Percentiles rank a stretch among this genome's conserved stretches.
Conservation (phyloP, 1,140 invertebrate genomes). For the Drosophila takahashii region DNA sequence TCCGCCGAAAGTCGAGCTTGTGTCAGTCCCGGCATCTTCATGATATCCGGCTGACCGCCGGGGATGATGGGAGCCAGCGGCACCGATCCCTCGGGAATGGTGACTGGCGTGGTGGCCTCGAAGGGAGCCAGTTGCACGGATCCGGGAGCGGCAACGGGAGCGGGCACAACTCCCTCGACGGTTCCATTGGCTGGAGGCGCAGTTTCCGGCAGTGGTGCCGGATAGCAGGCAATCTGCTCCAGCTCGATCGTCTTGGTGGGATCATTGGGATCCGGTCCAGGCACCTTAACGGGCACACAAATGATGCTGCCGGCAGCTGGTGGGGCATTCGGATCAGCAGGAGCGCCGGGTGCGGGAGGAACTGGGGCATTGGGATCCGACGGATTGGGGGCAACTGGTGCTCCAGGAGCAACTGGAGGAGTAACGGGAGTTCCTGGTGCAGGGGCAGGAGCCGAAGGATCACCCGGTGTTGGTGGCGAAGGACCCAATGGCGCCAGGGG, state of each 20-base stretch:
- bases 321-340: constrained; percentile 54
- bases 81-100: constrained; percentile 85
- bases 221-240: constrained; percentile 80
- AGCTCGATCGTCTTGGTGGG: constrained; percentile 77
- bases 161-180: neutral
- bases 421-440: constrained; percentile 46
- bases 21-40: constrained; percentile 75
- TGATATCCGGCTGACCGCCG: constrained; percentile 80
- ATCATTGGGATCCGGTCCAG: constrained; percentile 75
- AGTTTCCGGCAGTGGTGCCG: constrained; percentile 69
- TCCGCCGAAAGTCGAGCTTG: constrained; percentile 63
- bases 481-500: constrained; percentile 28
- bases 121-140: constrained; percentile 70
- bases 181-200: constrained; percentile 40
- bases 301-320: constrained; percentile 68
- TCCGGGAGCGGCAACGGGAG: constrained; percentile 16
- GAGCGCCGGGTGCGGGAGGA: constrained; percentile 30
- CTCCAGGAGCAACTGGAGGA: constrained; percentile 46
- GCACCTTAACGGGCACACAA: constrained; percentile 73
- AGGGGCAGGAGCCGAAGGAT: constrained; percentile 81
- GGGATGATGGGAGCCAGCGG: constrained; percentile 82
- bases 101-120: constrained; percentile 53
- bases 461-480: constrained; percentile 41
- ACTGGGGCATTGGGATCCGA: constrained; percentile 83
- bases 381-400: constrained; percentile 72